Evolutionary conservation across 2,797 vertebrate species (phyloP).

Genomic region (Bradypodion pumilum): DNA sequence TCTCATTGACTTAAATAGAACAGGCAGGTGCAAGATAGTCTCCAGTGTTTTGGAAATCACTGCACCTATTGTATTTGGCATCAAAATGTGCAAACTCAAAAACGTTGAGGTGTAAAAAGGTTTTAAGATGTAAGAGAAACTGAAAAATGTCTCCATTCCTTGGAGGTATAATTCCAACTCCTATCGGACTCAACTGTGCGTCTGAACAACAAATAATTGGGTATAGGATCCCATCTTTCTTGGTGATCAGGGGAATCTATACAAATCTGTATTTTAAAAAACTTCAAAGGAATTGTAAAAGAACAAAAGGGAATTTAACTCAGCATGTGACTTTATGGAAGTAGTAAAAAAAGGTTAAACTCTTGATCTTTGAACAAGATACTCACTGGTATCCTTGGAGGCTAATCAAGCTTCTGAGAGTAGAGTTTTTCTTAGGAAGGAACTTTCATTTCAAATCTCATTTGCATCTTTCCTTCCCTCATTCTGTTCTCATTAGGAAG

Average conservation of each 20-base stretch:
- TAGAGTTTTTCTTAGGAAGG: background rate
- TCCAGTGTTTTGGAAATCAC: background rate
- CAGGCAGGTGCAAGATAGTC: background rate
- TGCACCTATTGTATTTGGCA: background rate
- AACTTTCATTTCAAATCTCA: conserved; percentile 3
- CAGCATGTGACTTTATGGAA: background rate
- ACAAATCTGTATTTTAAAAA: background rate
- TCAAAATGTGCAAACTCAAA: background rate
- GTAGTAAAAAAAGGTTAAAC: background rate
- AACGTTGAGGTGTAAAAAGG: background rate
- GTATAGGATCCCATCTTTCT: background rate
- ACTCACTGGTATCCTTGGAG: background rate
- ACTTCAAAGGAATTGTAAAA: too few species aligned
- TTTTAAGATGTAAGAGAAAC: background rate
- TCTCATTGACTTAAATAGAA: background rate
- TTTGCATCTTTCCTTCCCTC: background rate
- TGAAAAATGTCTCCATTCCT: background rate
- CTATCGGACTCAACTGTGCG: too few species aligned
- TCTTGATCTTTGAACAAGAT: background rate
- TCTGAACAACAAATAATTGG: too few species aligned
- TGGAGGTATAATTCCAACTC: background rate
- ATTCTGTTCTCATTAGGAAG: conserved; percentile 26
- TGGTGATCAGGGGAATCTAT: background rate
- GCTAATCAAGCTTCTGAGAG: background rate
- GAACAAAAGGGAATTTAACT: background rate